Conservation (phyloP, 2,888 invertebrate species). For the Acronicta leporina region DNA sequence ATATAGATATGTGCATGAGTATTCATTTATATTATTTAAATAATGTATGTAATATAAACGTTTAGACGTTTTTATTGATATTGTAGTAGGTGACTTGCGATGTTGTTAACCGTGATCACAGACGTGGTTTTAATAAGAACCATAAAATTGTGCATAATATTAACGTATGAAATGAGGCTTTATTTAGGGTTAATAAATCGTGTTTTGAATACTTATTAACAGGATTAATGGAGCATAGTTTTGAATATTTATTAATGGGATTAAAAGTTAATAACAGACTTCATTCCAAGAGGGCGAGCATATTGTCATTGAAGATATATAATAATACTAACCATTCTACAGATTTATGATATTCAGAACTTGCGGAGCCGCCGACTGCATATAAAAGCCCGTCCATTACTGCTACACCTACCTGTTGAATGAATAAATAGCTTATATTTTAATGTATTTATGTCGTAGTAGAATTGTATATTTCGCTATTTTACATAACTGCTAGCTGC, state of each 20-base stretch:
- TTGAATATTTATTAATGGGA: too few relatives aligned
- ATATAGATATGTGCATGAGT: too few relatives aligned
- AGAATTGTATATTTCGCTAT: too few relatives aligned
- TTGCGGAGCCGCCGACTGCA: conserved; percentile 97
- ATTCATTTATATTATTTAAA: too few relatives aligned
- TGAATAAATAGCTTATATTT: conserved; percentile 4
- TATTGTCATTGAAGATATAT: too few relatives aligned
- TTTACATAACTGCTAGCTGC: too few relatives aligned
- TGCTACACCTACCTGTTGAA: conserved; percentile 93
- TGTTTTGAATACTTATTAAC: too few relatives aligned
- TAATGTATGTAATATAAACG: not conserved
- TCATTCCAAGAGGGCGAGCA: not conserved
- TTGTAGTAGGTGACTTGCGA: conserved; percentile 4
- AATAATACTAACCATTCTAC: conserved; percentile 94
- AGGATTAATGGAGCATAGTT: too few relatives aligned
- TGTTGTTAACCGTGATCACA: conserved; percentile 5
- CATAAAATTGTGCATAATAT: too few relatives aligned
- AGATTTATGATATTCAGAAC: conserved; percentile 94
- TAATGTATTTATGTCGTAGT: not conserved
- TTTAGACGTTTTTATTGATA: not conserved
- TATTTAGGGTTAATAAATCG: not conserved
- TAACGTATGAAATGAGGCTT: too few relatives aligned
- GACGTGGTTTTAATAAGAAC: not conserved
- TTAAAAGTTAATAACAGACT: too few relatives aligned
- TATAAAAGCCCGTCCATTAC: conserved; percentile 97